Conservation (phyloP, 2,888 invertebrate genomes). For the Melipona bicolor region DNA sequence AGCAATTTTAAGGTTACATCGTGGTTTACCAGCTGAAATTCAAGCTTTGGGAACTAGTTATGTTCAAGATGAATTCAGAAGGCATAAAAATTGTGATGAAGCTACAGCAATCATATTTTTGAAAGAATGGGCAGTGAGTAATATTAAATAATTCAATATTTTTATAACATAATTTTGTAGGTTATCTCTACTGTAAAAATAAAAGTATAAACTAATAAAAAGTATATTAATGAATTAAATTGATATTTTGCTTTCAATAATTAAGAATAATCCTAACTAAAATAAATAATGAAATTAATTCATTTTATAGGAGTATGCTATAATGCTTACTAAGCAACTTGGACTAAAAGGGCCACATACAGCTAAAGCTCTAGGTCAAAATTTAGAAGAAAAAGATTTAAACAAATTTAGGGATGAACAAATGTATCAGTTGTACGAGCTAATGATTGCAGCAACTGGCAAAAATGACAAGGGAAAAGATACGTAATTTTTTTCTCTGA, state of each 20-base stretch:
- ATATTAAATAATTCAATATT: conserved; percentile 36
- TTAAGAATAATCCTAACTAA: neutral
- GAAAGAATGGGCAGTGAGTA: conserved; percentile 94
- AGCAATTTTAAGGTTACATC: conserved; percentile 91
- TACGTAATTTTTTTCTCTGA: conserved; percentile 14
- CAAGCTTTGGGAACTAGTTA: conserved; percentile 91
- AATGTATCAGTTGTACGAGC: conserved; percentile 92
- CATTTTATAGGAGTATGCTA: conserved; percentile 89
- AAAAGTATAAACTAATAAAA: neutral
- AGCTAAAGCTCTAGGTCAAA: conserved; percentile 87
- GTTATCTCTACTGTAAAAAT: neutral
- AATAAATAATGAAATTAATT: conserved; percentile 18
- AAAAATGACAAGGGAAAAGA: conserved; percentile 73
- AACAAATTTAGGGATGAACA: conserved; percentile 93
- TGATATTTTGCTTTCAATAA: neutral
- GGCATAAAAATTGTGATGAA: conserved; percentile 91
- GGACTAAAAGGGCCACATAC: conserved; percentile 88
- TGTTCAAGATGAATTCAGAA: conserved; percentile 92
- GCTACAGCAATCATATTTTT: conserved; percentile 91
- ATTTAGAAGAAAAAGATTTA: conserved; percentile 87
- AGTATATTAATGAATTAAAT: neutral
- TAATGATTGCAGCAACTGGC: conserved; percentile 89
- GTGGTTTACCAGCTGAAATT: conserved; percentile 90
- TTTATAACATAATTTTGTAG: neutral
- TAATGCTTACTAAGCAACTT: conserved; percentile 90